Evolutionary conservation across 2,888 invertebrate species (phyloP).

Genomic region (Choristoneura rosaceana): DNA sequence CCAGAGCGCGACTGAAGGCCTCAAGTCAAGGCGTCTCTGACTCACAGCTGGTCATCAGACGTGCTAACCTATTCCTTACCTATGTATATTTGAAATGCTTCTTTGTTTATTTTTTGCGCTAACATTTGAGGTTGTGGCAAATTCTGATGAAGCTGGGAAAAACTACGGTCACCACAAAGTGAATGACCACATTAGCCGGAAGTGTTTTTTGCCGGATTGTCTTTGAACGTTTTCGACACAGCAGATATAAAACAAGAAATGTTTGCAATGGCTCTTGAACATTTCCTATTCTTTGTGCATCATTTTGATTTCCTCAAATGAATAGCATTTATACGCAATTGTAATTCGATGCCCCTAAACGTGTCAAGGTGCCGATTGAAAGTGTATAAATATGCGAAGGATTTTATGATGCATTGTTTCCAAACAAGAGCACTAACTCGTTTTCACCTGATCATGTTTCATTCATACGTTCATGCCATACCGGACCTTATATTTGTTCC

Average conservation of each 20-base stretch:
- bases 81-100: slow-evolving; percentile 2
- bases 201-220: neutral
- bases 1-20: slow-evolving; percentile 68
- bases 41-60: slow-evolving; percentile 50
- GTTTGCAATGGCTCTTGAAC: neutral
- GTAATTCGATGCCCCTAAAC: slow-evolving; percentile 31
- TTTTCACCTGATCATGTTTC: slow-evolving; percentile 64
- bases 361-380: slow-evolving; percentile 43
- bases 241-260: neutral
- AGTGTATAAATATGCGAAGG: slow-evolving; percentile 45
- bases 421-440: slow-evolving; percentile 61
- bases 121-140: neutral
- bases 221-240: neutral
- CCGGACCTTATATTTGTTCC: slow-evolving; percentile 11
- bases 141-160: neutral
- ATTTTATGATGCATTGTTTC: slow-evolving; percentile 64
- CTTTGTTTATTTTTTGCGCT: slow-evolving; percentile 15
- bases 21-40: slow-evolving; percentile 57
- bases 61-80: slow-evolving; percentile 20
- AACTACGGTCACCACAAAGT: neutral
- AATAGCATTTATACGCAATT: slow-evolving; percentile 13
- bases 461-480: slow-evolving; percentile 49
- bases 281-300: neutral
- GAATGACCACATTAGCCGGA: neutral
- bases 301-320: neutral